phyloP scores from a whole-genome alignment of 2,888 invertebrate genomes.

The Cremastobaeus sp. region DNA sequence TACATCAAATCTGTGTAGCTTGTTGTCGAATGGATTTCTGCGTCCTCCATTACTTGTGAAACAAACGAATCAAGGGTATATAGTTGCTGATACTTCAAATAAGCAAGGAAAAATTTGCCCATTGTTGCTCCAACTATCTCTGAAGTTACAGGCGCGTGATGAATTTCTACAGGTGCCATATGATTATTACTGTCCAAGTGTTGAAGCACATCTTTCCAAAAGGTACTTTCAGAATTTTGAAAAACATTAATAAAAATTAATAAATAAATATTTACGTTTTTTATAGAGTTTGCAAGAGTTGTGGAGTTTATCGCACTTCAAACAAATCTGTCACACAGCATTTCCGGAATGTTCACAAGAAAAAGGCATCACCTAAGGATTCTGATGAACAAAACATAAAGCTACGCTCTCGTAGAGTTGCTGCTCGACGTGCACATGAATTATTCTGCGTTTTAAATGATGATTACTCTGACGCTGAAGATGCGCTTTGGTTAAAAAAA shows the following conservation, averaged over 20 bases:
- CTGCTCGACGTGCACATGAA: constrained; percentile 14
- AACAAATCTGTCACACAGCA: constrained; percentile 13
- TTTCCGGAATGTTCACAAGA: background rate
- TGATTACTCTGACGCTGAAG: constrained; percentile 20
- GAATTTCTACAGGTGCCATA: constrained; percentile 16
- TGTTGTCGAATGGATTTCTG: constrained; percentile 23
- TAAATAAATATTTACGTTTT: no score
- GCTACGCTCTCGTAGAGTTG: constrained; percentile 21
- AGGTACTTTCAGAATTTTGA: no score
- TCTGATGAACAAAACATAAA: background rate
- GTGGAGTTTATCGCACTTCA: constrained; percentile 19
- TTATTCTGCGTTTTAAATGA: constrained; percentile 22
- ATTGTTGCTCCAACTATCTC: constrained; percentile 22
- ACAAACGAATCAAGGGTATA: constrained; percentile 9
- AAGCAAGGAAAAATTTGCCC: constrained; percentile 25
- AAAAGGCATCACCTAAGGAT: background rate
- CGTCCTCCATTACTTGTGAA: constrained; percentile 9
- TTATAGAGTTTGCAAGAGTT: constrained; percentile 23
- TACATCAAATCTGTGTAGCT: constrained; percentile 15
- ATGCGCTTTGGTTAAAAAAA: constrained; percentile 13
- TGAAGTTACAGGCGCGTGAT: constrained; percentile 4
- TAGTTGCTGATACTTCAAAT: background rate
- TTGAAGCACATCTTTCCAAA: background rate
- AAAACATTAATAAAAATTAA: no score
- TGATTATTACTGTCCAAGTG: constrained; percentile 33